These are phyloP conservation scores for Pongo abelii DNA, from an alignment of 2,113 vertebrate genomes.

Conservation along the genomic window DNA sequence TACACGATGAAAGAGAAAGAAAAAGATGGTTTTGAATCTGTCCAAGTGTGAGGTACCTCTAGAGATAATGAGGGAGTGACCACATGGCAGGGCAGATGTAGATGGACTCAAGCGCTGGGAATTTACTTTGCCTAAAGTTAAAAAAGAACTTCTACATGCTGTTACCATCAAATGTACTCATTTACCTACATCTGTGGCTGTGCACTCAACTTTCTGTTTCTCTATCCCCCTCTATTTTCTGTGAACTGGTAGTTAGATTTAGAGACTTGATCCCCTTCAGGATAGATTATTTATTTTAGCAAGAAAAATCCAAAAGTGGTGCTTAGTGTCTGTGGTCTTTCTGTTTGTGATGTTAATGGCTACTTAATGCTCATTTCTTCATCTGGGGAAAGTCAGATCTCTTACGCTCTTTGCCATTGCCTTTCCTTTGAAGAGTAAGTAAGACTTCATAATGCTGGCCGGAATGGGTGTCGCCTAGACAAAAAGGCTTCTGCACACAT, in stretches of 20 bases:
- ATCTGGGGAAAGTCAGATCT: background rate
- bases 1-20: background rate
- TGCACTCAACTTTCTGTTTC: background rate
- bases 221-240: background rate
- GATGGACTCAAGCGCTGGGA: background rate
- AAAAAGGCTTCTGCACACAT: background rate
- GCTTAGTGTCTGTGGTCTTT: background rate
- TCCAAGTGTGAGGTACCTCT: background rate
- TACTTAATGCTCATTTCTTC: background rate
- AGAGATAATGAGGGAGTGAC: background rate
- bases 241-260: background rate
- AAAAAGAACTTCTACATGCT: background rate
- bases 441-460: background rate
- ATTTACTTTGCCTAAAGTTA: background rate
- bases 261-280: background rate
- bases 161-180: no score
- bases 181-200: background rate
- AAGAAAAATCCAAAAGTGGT: background rate
- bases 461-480: background rate
- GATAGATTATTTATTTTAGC: background rate
- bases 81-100: rapidly evolving
- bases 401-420: background rate
- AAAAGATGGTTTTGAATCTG: background rate
- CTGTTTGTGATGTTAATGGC: background rate
- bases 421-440: background rate